phyloP scores from a whole-genome alignment of 2,888 invertebrate genomes.

The Drosophila emarginata region DNA sequence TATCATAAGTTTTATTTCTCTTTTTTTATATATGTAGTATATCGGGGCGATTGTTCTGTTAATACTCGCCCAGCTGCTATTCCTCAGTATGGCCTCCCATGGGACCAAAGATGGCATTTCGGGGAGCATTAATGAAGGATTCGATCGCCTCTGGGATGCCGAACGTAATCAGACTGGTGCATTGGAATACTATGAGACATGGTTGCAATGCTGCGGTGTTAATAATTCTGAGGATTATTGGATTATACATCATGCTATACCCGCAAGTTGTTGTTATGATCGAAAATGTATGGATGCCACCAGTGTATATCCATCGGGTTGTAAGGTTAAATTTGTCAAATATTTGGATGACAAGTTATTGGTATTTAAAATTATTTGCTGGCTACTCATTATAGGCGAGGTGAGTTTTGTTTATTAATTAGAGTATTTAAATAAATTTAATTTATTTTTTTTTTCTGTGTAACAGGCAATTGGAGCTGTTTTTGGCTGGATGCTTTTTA shows the following conservation, averaged over 20 bases:
- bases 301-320: constrained; percentile 66
- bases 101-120: constrained; percentile 77
- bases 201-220: constrained; percentile 78
- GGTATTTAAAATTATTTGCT: constrained; percentile 72
- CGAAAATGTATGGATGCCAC: constrained; percentile 56
- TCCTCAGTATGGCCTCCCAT: constrained; percentile 79
- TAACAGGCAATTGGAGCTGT: constrained; percentile 69
- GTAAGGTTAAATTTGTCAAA: constrained; percentile 71
- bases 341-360: constrained; percentile 73
- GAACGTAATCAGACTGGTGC: constrained; percentile 71
- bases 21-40: constrained; percentile 50
- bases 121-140: constrained; percentile 75
- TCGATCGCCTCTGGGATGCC: constrained; percentile 70
- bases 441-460: background rate
- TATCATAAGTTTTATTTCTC: background rate
- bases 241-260: constrained; percentile 69
- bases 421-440: background rate
- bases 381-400: constrained; percentile 73
- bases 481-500: constrained; percentile 71
- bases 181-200: constrained; percentile 74
- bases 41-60: constrained; percentile 60
- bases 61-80: constrained; percentile 69
- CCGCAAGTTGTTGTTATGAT: constrained; percentile 67
- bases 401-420: constrained; percentile 42
- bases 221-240: constrained; percentile 72